Percentiles rank a stretch among this genome's conserved stretches.
Evolutionary conservation across 2,113 vertebrate species (phyloP).

Genomic region (Neopipo cinnamomea): DNA sequence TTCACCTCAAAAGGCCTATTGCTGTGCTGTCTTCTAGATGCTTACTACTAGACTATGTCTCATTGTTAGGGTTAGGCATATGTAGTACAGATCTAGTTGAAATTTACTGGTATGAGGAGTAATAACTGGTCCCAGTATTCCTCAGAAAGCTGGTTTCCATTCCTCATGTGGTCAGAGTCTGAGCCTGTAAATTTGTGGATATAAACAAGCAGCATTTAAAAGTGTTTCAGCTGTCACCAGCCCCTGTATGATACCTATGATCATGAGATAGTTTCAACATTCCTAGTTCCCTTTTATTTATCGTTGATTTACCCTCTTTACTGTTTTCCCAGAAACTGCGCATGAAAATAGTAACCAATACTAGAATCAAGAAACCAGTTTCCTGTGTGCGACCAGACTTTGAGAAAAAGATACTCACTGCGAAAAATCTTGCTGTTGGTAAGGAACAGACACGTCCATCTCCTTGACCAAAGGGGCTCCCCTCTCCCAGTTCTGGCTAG

Average conservation of each 20-base stretch:
- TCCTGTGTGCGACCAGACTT: neutral
- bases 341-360: constrained; percentile 69
- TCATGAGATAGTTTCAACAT: neutral
- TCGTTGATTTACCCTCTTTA: neutral
- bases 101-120: neutral
- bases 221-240: neutral
- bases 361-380: constrained; percentile 62
- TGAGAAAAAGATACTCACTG: neutral
- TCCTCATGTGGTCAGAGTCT: neutral
- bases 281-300: neutral
- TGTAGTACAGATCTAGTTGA: neutral
- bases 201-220: neutral
- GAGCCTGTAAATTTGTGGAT: neutral
- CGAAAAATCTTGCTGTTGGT: accelerated
- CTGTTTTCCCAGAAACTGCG: constrained; percentile 17
- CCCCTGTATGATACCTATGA: neutral
- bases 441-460: neutral
- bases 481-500: neutral
- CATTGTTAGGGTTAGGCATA: neutral
- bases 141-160: neutral
- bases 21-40: neutral
- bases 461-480: neutral
- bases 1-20: neutral
- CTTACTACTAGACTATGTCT: neutral
- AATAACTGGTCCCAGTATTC: neutral